phyloP scores from a whole-genome alignment of 1,140 invertebrate genomes.

The Ladona fulva region DNA sequence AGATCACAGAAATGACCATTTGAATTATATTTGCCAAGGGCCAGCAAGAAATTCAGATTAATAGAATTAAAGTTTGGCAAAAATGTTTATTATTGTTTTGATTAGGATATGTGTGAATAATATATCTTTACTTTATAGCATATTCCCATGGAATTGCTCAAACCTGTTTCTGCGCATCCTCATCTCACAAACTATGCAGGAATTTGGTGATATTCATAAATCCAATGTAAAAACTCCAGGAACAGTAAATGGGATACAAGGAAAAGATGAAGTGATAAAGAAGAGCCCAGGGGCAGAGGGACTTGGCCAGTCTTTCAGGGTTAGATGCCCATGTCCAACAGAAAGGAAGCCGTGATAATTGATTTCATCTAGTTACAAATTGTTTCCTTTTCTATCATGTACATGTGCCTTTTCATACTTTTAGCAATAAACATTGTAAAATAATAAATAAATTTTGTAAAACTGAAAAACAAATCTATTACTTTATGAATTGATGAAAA shows the following conservation, averaged over 20 bases:
- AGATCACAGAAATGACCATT: no score
- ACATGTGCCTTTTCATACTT: neutral
- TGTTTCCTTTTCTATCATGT: neutral
- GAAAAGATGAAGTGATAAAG: neutral
- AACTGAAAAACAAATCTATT: neutral
- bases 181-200: neutral
- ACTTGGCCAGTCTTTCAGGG: neutral
- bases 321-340: neutral
- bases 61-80: no score
- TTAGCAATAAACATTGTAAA: neutral
- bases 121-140: neutral
- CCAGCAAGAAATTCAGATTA: no score
- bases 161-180: conserved; percentile 3
- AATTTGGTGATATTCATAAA: neutral
- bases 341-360: conserved; percentile 4
- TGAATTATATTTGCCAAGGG: no score
- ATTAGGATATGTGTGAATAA: no score
- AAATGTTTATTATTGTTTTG: no score
- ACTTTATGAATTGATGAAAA: no score
- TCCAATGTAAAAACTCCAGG: neutral
- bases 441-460: neutral
- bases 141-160: neutral
- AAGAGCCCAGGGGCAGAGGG: neutral
- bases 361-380: neutral
- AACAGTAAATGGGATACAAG: neutral